Evolutionary conservation across 2,113 vertebrate species (phyloP).

Genomic region (Petrocephalus microphthalmus): DNA sequence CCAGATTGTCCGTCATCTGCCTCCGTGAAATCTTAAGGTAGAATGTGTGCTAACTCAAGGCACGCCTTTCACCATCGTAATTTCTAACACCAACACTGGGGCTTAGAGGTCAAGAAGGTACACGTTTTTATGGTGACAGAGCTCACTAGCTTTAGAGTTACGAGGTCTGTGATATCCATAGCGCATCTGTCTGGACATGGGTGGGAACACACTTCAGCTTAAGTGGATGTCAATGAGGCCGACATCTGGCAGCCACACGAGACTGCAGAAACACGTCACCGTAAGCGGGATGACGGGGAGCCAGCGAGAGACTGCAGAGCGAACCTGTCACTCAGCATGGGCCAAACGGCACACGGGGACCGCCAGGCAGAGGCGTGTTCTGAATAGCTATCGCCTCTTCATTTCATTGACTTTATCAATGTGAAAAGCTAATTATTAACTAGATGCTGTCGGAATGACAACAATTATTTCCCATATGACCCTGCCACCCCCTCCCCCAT

Average conservation of each 20-base stretch:
- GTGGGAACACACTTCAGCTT: background rate
- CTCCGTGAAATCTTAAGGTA: background rate
- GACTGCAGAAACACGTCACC: background rate
- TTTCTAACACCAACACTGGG: background rate
- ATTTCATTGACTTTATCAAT: background rate
- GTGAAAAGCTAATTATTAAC: background rate
- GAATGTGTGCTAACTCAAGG: background rate
- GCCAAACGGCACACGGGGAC: background rate
- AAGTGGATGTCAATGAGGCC: background rate
- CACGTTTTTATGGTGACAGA: background rate
- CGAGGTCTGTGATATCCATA: background rate
- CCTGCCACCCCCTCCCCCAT: background rate
- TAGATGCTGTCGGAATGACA: background rate
- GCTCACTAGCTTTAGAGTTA: background rate
- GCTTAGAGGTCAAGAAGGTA: background rate
- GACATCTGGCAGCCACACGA: background rate
- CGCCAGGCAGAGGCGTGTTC: background rate
- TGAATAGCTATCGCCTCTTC: background rate
- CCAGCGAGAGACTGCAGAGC: background rate
- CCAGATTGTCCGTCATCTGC: background rate
- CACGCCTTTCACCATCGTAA: background rate
- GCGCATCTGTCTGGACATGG: background rate
- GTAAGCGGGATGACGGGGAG: background rate
- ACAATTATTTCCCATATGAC: background rate
- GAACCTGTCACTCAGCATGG: background rate